Evolutionary conservation across 2,113 vertebrate genomes (phyloP).

Genomic region (Taxidea taxus): DNA sequence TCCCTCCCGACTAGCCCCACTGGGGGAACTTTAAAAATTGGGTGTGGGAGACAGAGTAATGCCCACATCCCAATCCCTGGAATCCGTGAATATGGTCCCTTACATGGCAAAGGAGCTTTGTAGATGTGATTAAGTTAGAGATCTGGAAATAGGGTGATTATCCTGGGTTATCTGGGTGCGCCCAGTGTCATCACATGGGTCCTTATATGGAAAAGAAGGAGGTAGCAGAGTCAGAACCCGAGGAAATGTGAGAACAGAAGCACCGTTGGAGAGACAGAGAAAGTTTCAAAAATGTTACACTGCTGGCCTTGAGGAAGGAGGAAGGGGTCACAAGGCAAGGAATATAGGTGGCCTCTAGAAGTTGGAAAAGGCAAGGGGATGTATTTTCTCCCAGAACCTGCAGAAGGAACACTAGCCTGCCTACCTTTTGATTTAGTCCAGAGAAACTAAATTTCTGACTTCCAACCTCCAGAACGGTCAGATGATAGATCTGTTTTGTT

Average conservation of each 20-base stretch:
- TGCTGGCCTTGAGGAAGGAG: background rate
- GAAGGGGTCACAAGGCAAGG: background rate
- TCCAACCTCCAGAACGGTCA: background rate
- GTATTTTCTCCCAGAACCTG: background rate
- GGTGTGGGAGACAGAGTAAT: too few species aligned
- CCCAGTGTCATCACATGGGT: background rate
- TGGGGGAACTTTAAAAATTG: background rate
- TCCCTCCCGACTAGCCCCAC: background rate
- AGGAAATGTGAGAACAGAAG: background rate
- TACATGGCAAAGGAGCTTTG: background rate
- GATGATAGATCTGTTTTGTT: background rate
- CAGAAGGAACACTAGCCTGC: background rate
- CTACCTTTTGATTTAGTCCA: background rate
- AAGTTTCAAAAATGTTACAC: background rate
- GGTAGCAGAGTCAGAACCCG: background rate
- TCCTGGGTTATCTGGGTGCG: too few species aligned
- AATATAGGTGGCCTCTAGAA: background rate
- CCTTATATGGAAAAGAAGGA: background rate
- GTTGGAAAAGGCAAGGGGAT: background rate
- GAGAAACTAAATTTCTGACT: background rate
- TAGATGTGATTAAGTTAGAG: background rate
- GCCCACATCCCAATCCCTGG: too few species aligned
- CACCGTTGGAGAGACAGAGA: background rate
- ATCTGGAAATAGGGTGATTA: background rate
- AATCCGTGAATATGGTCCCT: background rate